These are phyloP conservation scores for Amphipoea oculea DNA, from an alignment of 2,888 invertebrate species.

Conservation along the genomic window DNA sequence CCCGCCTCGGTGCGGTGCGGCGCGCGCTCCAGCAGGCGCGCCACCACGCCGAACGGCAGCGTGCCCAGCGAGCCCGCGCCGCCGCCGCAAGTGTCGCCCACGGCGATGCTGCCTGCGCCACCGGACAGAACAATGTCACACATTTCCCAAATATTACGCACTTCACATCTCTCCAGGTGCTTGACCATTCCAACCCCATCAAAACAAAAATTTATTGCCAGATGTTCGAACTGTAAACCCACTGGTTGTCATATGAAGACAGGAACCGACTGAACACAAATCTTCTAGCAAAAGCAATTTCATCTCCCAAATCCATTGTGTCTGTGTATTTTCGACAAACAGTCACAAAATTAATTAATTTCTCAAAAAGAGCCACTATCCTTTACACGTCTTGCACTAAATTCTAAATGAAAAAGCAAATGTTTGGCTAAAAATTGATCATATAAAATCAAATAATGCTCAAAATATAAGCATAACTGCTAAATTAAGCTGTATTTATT, in stretches of 20 bases:
- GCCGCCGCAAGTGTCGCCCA: slow-evolving; percentile 71
- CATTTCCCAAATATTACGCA: not conserved
- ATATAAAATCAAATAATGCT: no score
- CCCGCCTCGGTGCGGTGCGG: slow-evolving; percentile 92
- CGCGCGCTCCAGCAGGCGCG: slow-evolving; percentile 94
- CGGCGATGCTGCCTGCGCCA: slow-evolving; percentile 80
- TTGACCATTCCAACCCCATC: not conserved
- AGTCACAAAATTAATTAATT: not conserved
- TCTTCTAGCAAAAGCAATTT: not conserved
- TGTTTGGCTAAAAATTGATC: not conserved
- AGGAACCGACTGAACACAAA: not conserved
- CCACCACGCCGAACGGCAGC: slow-evolving; percentile 95
- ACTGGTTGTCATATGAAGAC: no score
- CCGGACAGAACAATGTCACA: no score
- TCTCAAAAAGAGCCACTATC: not conserved
- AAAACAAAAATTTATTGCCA: not conserved
- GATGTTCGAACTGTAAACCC: not conserved
- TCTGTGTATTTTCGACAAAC: not conserved
- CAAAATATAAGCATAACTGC: not conserved
- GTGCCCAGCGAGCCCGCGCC: slow-evolving; percentile 85
- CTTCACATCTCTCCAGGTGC: not conserved
- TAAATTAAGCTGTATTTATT: not conserved
- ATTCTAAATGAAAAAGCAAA: no score
- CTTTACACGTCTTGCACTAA: not conserved
- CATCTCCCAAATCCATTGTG: not conserved